phyloP scores from a whole-genome alignment of 1,140 invertebrate genomes.

The Zaprionus taronus region DNA sequence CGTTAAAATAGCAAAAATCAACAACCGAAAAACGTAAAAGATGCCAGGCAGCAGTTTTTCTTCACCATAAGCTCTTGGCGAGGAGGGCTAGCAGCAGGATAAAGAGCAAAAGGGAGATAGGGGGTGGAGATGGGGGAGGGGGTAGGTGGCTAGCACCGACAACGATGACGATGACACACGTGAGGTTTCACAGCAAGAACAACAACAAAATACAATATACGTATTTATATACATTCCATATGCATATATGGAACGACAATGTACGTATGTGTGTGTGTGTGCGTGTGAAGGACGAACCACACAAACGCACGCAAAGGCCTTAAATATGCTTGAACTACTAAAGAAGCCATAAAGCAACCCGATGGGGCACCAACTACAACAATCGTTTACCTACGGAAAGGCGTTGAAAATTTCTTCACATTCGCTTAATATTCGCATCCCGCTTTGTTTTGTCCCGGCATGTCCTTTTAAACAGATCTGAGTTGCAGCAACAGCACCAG shows the following conservation, averaged over 20 bases:
- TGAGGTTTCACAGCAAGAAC: constrained; percentile 59
- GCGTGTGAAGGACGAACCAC: constrained; percentile 50
- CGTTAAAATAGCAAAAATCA: constrained; percentile 67
- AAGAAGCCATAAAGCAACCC: constrained; percentile 74
- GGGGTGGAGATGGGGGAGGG: neutral
- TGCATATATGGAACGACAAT: constrained; percentile 25
- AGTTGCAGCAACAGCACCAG: neutral
- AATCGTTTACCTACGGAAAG: constrained; percentile 57
- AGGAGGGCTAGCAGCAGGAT: neutral
- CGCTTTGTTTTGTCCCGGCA: constrained; percentile 15
- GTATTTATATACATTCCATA: constrained; percentile 42
- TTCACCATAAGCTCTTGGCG: constrained; percentile 38
- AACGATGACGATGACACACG: constrained; percentile 49
- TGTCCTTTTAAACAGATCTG: neutral
- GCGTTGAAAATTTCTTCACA: constrained; percentile 40
- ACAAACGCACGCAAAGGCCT: constrained; percentile 65
- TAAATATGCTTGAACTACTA: constrained; percentile 74
- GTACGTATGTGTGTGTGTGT: constrained; percentile 6
- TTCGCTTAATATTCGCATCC: constrained; percentile 34
- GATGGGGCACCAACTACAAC: constrained; percentile 45
- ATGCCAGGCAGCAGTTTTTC: constrained; percentile 67
- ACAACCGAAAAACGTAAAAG: constrained; percentile 68
- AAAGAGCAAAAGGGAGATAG: neutral
- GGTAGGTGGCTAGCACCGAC: constrained; percentile 4
- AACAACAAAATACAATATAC: constrained; percentile 42